Evolutionary conservation across 2,888 invertebrate genomes (phyloP), one percentile per base, ranked within the genome.

Genomic region (Mythimna loreyi): DNA sequence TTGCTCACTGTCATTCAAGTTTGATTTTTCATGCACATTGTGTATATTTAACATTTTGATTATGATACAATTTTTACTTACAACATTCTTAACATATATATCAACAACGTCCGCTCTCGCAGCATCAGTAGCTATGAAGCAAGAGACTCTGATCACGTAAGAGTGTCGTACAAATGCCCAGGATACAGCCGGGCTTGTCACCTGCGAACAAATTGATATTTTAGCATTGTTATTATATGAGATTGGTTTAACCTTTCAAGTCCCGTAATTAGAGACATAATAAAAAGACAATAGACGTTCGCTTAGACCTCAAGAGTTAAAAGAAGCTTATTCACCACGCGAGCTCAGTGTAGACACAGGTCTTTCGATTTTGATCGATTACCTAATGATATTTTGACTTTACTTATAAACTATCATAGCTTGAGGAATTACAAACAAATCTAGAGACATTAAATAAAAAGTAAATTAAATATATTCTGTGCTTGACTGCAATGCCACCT

Each of bases 81-180:
- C 52, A 9, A 53, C 2, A 30, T 53, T 53, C 28, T 53, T 53
- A 53, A 53, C n/a, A 30, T 53, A n/a, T 53, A 53, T 30, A n/a
- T 53, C n/a, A 11, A 53, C 30, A 28, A 53, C 52, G 28, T 53
- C 52, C n/a, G 52, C n/a, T 11, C 30, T 53, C 33, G 3, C 33
- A 33, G 53, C 13, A 21, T 7, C 21, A 3, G 53, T 21, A 6
- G 21, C 19, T 13, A 55, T 13, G 33, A 21, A 55, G 13, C 53
- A 55, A 55, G 33, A 30, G n/a, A 53, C 87, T 16, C 91, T 86
- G 45, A 93, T 86, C 9, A 90, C 86, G 73, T 91, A 93, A 0
- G 93, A 86, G 78, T 93, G 93, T 25, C 92, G 85, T 9, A 92
- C 85, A 11, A 90, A 76, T 3, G 89, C 86, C 93, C 92, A 93